Evolutionary conservation across 2,888 invertebrate species (phyloP), one percentile per base, ranked within the genome.

Genomic region (Zaprionus bogoriensis): DNA sequence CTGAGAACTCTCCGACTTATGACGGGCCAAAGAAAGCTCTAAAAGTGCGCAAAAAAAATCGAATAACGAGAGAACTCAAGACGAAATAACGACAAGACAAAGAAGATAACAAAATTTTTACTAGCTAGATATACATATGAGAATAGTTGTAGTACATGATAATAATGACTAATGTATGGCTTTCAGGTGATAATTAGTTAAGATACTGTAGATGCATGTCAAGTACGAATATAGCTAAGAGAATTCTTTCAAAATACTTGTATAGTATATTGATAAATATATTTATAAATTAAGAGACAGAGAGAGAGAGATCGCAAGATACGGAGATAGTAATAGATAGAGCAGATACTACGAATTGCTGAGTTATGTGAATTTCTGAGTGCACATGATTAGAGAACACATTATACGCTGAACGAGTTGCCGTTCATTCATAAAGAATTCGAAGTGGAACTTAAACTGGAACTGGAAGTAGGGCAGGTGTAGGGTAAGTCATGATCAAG

Each of bases 401-500:
- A 36, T 39, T 39, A 10, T 39, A 20, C 32, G 9, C 7, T 6
- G 42, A 44, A 45, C 45, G 28, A 10, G 28, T 28, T n/a, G 45
- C 20, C 17, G 45, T 58, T 28, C 59, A 67, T 67, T 67, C 67
- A 67, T 63, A 73, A 73, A 67, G 67, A 42, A 47, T 32, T n/a
- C 41, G 3, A 19, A 27, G 1, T 22, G 7, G 38, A 60, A 52
- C 36, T 45, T 28, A 20, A 36, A 38, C 46, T 46, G 52, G 9
- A 53, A 28, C 30, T 54, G 27, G 17, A 63, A 53, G 42, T 46
- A 65, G 58, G 67, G 42, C 74, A 68, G 47, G 74, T 77, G 77
- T 71, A 83, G 72, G 77, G 73, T 72, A 64, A 72, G 45, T 79
- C 68, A 72, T 77, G 77, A 74, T 68, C 73, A 66, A 48, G 50